Evolutionary conservation across 2,888 invertebrate genomes (phyloP), one percentile per base, ranked within the genome.

Genomic region (Actias luna): DNA sequence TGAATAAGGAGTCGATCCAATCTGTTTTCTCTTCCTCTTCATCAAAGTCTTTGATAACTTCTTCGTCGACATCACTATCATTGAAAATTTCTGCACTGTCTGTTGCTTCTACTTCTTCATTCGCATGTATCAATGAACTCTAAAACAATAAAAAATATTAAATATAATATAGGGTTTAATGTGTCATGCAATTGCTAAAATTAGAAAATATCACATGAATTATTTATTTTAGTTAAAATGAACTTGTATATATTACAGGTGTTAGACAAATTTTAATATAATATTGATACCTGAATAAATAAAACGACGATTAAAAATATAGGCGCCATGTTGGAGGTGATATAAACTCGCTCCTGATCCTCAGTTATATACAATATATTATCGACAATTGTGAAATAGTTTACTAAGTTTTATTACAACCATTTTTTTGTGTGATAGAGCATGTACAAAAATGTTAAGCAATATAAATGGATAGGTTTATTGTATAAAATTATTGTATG

Each of bases 241-340:
- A 42, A 7, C 25, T 16, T 14, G 14, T 4, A 5, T 39, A 25
- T 50, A 12, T 5, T 12, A 16, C 31, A 16, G n/a, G n/a, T n/a
- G n/a, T 46, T 27, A 60, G 18, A 31, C 42, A 63, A 59, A 60
- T 63, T 22, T 52, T 50, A 46, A 61, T 60, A 52, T 60, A 63
- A 58, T 63, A 63, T 64, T 69, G 60, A 85, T 85, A 90, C 91
- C 90, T 90, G 89, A 65, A 87, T 71, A 55, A 87, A 70, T 71
- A 90, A 72, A 64, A 81, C 84, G 73, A 91, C 68, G 70, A 87
- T 71, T 71, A 89, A 73, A 78, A 82, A 82, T 67, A 79, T 71
- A 59, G 80, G 76, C 70, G 83, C 80, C 91, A 91, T 90, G 81
- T 64, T 85, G 80, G 71, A 67, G 67, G 65, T 64, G 67, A 73